Percentiles rank a stretch among this genome's conserved stretches.
These are phyloP conservation scores for Potorous gilbertii DNA, from an alignment of 2,797 vertebrate species.

Conservation along the genomic window DNA sequence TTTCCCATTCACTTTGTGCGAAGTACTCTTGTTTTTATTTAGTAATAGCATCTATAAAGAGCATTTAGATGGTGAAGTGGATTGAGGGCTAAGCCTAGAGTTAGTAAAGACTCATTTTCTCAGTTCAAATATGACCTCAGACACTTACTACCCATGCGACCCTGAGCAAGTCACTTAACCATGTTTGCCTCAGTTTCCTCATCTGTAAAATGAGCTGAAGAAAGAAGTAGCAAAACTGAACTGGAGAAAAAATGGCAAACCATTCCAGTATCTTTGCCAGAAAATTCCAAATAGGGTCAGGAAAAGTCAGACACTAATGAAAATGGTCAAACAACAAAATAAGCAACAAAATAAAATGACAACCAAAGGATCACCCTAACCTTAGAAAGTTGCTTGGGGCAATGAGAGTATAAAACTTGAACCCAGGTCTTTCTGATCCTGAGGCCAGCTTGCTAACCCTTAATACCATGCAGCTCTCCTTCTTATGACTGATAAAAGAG, in stretches of 20 bases:
- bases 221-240: not conserved
- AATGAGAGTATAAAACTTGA: not conserved
- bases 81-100: not conserved
- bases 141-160: not conserved
- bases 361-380: not conserved
- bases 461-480: not conserved
- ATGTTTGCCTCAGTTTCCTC: not conserved
- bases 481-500: not conserved
- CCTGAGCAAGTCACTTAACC: not conserved
- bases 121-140: not conserved
- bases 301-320: not conserved
- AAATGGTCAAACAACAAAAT: not conserved
- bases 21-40: not conserved
- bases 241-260: not conserved
- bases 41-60: not conserved
- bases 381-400: not conserved
- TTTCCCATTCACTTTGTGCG: not conserved
- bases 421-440: not conserved
- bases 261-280: not conserved
- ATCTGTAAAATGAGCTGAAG: not conserved
- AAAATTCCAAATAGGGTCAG: not conserved
- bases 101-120: not conserved
- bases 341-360: not conserved
- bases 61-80: not conserved
- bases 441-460: not conserved